Evolutionary conservation across 2,113 vertebrate genomes (phyloP).

Genomic region (Trinectes maculatus): DNA sequence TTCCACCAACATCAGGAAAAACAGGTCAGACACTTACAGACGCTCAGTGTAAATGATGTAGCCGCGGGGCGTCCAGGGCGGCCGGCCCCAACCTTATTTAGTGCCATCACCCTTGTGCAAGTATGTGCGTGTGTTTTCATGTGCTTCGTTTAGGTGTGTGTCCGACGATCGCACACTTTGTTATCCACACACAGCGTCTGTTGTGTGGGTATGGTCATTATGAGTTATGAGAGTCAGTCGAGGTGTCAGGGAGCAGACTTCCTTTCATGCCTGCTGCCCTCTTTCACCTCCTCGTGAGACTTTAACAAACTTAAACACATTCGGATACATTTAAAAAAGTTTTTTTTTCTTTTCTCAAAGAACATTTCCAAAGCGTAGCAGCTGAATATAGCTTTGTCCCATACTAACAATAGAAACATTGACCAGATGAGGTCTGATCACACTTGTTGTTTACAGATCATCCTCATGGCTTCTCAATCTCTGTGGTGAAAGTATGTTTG

Average conservation of each 20-base stretch:
- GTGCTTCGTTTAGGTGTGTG: conserved; percentile 1
- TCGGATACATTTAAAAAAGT: too few species aligned
- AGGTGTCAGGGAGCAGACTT: conserved; percentile 66
- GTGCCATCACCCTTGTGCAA: too few species aligned
- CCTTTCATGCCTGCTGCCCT: too few species aligned
- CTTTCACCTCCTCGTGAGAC: too few species aligned
- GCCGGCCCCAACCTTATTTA: conserved; percentile 47
- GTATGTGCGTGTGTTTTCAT: conserved; percentile 1
- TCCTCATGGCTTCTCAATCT: not conserved
- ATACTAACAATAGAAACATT: too few species aligned
- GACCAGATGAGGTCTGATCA: too few species aligned
- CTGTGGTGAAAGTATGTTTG: too few species aligned
- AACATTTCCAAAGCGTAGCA: too few species aligned
- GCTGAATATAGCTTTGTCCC: too few species aligned
- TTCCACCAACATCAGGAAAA: conserved; percentile 57
- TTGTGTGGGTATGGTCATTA: conserved; percentile 16
- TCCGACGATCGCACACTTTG: not conserved
- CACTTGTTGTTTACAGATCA: too few species aligned
- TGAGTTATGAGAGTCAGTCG: conserved; percentile 53
- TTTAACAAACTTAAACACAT: too few species aligned
- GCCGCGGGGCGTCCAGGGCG: conserved; percentile 38
- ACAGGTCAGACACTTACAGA: conserved; percentile 50
- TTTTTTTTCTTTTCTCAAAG: too few species aligned
- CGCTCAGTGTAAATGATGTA: conserved; percentile 50
- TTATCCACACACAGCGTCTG: conserved; percentile 5